Conservation (phyloP, 2,888 invertebrate genomes). For the Phortica magna region DNA sequence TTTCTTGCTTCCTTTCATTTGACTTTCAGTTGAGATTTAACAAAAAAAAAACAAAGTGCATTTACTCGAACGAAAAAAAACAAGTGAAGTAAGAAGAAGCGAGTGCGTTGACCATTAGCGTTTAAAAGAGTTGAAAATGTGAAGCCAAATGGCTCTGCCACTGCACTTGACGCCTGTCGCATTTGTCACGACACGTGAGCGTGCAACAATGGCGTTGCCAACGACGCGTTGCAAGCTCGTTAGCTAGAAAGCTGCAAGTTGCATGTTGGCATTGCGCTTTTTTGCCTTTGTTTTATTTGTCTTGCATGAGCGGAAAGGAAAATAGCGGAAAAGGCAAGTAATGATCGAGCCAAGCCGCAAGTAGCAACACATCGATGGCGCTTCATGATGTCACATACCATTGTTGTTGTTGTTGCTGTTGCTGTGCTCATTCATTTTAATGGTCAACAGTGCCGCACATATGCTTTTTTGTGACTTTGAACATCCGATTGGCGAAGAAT, state of each 20-base stretch:
- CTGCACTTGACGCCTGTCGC: conserved; percentile 26
- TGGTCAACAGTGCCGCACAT: conserved; percentile 57
- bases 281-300: no score
- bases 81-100: neutral
- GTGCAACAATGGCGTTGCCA: neutral
- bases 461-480: conserved; percentile 68
- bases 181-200: conserved; percentile 30
- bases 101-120: conserved; percentile 17
- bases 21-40: conserved; percentile 1
- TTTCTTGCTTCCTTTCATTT: neutral
- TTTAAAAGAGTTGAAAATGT: neutral
- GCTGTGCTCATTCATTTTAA: conserved; percentile 23
- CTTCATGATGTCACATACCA: neutral
- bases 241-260: conserved; percentile 20
- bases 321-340: neutral
- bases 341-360: neutral
- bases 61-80: no score
- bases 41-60: neutral
- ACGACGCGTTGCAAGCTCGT: conserved; percentile 11
- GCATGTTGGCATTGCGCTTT: no score
- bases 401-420: conserved; percentile 25
- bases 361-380: neutral
- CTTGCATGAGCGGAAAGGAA: neutral
- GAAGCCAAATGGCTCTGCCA: conserved; percentile 15
- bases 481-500: conserved; percentile 69